Percentiles rank a stretch among this genome's conserved stretches.
phyloP scores from a whole-genome alignment of 2,113 vertebrate species.

The Pitta sordida region DNA sequence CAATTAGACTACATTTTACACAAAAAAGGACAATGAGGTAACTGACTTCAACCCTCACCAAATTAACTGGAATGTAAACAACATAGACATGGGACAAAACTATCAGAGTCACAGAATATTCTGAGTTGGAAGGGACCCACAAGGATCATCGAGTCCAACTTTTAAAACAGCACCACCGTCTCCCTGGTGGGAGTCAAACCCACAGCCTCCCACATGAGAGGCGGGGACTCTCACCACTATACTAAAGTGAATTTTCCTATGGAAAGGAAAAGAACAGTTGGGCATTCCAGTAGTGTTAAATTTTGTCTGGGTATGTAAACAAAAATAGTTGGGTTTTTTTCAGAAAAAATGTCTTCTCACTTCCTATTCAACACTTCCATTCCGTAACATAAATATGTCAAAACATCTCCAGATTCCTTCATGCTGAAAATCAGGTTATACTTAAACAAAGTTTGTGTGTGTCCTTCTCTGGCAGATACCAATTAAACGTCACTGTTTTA shows the following conservation, averaged over 20 bases:
- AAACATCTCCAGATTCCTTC: constrained; percentile 35
- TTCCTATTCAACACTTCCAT: constrained; percentile 41
- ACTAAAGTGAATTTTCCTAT: no score
- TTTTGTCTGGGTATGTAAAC: constrained; percentile 1
- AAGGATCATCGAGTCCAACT: no score
- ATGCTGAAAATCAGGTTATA: neutral
- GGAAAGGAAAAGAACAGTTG: constrained; percentile 5
- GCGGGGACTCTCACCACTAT: no score
- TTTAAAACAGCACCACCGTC: no score
- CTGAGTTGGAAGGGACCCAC: no score
- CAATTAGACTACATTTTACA: neutral
- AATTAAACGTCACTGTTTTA: constrained; percentile 2
- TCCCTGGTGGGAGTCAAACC: no score
- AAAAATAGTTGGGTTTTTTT: neutral
- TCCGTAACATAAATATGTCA: constrained; percentile 40
- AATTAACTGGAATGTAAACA: constrained; percentile 18
- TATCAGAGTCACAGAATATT: no score
- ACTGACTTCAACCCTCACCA: neutral
- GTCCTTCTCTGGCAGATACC: constrained; percentile 16
- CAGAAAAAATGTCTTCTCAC: neutral
- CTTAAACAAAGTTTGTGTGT: constrained; percentile 39
- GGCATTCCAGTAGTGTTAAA: neutral
- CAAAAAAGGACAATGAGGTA: neutral
- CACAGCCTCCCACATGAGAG: no score
- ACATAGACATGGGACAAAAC: neutral